phyloP scores from a whole-genome alignment of 1,140 invertebrate genomes.

The Neodiprion lecontei region DNA sequence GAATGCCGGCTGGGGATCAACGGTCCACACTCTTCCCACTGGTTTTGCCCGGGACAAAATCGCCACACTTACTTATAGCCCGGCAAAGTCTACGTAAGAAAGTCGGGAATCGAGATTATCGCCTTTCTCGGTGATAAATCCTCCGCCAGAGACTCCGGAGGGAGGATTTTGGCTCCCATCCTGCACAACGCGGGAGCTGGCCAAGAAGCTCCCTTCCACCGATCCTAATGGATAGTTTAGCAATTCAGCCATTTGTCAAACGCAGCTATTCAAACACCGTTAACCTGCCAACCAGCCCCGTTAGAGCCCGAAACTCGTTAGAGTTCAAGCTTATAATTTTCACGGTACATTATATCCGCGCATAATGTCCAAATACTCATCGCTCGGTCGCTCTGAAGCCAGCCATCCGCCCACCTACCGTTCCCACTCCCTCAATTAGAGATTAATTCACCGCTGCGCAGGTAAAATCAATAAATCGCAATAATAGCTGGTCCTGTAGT shows the following conservation, averaged over 20 bases:
- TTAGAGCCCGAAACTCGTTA: neutral
- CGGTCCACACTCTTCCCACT: no score
- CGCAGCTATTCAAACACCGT: constrained; percentile 2
- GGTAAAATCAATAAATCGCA: no score
- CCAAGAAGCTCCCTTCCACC: no score
- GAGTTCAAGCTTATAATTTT: no score
- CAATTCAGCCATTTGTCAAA: constrained; percentile 3
- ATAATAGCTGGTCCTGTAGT: no score
- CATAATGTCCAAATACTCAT: no score
- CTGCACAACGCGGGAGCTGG: neutral
- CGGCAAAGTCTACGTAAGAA: neutral
- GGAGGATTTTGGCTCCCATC: neutral
- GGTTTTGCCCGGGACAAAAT: neutral
- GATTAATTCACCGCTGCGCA: no score
- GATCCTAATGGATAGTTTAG: constrained; percentile 3
- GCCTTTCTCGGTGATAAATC: neutral
- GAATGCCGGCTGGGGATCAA: no score
- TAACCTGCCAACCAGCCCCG: neutral
- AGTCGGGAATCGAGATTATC: neutral
- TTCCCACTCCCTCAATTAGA: no score
- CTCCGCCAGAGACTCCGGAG: neutral
- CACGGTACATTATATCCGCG: no score
- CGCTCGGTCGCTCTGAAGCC: no score
- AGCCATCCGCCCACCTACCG: no score
- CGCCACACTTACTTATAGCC: neutral